These are phyloP conservation scores for Enteromius viviparus DNA, from an alignment of 2,797 vertebrate genomes.

Conservation along the genomic window DNA sequence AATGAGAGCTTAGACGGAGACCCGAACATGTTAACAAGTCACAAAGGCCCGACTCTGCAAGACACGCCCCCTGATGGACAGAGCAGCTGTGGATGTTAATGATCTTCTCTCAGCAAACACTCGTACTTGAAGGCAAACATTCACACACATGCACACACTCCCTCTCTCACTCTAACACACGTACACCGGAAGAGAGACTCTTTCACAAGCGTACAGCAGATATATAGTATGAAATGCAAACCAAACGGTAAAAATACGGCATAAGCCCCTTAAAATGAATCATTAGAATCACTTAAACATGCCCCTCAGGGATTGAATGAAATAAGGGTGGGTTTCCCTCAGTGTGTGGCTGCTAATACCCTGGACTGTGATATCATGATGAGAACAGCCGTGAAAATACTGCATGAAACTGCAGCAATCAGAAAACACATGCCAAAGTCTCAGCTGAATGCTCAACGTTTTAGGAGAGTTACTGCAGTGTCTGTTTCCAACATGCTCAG, in stretches of 20 bases:
- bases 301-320: conserved; percentile 18
- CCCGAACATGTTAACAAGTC: conserved; percentile 62
- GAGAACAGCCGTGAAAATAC: not conserved
- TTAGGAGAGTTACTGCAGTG: not conserved
- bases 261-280: conserved; percentile 18
- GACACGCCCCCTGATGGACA: conserved; percentile 69
- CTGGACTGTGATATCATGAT: not conserved
- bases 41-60: conserved; percentile 73
- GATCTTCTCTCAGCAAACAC: conserved; percentile 23
- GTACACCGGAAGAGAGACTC: conserved; percentile 9
- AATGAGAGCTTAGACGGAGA: conserved; percentile 83
- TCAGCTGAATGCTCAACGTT: not conserved
- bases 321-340: not conserved
- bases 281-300: not conserved
- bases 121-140: conserved; percentile 28
- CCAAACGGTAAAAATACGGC: not conserved
- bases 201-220: not conserved
- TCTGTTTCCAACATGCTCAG: conserved; percentile 12
- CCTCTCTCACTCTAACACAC: not conserved
- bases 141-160: conserved; percentile 11
- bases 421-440: conserved; percentile 3
- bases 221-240: conserved; percentile 2
- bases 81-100: conserved; percentile 83
- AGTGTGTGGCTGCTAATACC: conserved; percentile 17
- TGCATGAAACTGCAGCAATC: not conserved